Evolutionary conservation across 2,797 vertebrate genomes (phyloP), one percentile per base, ranked within the genome.

Genomic region (Xenopus petersii): DNA sequence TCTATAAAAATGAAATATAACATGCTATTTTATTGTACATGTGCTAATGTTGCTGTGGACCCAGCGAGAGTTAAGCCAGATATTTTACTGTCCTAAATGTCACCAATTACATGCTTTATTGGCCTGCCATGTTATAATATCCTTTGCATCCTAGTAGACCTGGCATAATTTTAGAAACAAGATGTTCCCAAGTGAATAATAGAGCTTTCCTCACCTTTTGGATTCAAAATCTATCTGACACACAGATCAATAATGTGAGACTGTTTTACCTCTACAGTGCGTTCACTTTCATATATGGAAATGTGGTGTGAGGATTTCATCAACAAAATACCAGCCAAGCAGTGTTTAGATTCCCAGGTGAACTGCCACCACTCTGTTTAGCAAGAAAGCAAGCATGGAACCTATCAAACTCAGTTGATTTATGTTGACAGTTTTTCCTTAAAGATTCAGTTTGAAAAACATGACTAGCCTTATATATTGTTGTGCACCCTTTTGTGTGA

Each of bases 221-320:
- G 15, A 26, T 75, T 54, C 36, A 75, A 58, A 62, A 46, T 21
- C 30, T 36, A 64, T 70, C 33, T 48, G 51, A 46, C 66, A 75
- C 47, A n/a, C 13, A 21, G 30, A 58, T 54, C 54, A 69, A 56
- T 33, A 54, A 10, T 51, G 13, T 61, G 24, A 17, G 13, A 48
- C 15, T 42, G 17, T 26, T 47, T 58, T 63, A 75, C 56, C 24
- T 61, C 62, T 54, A 12, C 21, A 26, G 54, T 71, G 46, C 63
- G 47, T 51, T 66, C 63, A 76, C n/a, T 17, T 36, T 51, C 68
- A 65, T 76, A 76, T 76, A 76, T 76, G 75, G 75, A 61, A 51
- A 71, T 71, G 46, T 60, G 65, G 12, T 46, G 42, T n/a, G 63
- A 65, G 49, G 33, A 59, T 65, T 61, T 13, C 17, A 66, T 70